These are phyloP conservation scores for Brenthis hecate DNA, from an alignment of 2,888 invertebrate species.

Conservation along the genomic window DNA sequence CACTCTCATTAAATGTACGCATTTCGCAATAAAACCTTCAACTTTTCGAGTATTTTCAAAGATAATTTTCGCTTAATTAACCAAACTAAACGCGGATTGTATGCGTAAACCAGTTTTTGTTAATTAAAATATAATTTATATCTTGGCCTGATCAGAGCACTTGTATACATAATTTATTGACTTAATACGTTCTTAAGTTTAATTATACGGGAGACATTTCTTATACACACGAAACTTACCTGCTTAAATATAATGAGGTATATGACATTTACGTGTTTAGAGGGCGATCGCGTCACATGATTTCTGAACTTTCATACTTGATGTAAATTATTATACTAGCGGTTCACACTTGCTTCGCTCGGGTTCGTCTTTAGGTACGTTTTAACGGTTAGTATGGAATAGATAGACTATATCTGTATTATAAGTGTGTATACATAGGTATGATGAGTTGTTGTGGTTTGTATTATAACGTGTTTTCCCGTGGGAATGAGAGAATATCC, in stretches of 20 bases:
- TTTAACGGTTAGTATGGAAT: too few relatives aligned
- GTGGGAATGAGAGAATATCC: too few relatives aligned
- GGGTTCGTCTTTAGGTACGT: too few relatives aligned
- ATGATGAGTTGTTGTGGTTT: too few relatives aligned
- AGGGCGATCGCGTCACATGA: conserved; percentile 3
- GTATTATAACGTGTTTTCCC: too few relatives aligned
- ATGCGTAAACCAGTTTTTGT: conserved; percentile 38
- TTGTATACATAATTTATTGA: conserved; percentile 39
- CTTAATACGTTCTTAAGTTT: conserved; percentile 38
- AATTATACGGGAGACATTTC: conserved; percentile 28
- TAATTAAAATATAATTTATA: conserved; percentile 41
- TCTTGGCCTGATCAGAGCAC: conserved; percentile 36
- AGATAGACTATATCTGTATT: too few relatives aligned
- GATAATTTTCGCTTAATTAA: conserved; percentile 39
- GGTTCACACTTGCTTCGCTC: too few relatives aligned
- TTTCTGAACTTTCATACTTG: not conserved
- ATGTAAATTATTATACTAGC: too few relatives aligned
- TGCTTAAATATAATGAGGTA: conserved; percentile 10
- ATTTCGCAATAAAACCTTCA: conserved; percentile 18
- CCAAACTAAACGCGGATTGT: conserved; percentile 38
- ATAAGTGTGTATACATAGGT: too few relatives aligned
- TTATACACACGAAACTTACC: conserved; percentile 21
- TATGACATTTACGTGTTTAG: conserved; percentile 11
- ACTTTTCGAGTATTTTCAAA: conserved; percentile 24
- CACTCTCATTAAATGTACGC: conserved; percentile 13